These are phyloP conservation scores for Sebastiscus tertius DNA, from an alignment of 2,797 vertebrate genomes.

Conservation along the genomic window DNA sequence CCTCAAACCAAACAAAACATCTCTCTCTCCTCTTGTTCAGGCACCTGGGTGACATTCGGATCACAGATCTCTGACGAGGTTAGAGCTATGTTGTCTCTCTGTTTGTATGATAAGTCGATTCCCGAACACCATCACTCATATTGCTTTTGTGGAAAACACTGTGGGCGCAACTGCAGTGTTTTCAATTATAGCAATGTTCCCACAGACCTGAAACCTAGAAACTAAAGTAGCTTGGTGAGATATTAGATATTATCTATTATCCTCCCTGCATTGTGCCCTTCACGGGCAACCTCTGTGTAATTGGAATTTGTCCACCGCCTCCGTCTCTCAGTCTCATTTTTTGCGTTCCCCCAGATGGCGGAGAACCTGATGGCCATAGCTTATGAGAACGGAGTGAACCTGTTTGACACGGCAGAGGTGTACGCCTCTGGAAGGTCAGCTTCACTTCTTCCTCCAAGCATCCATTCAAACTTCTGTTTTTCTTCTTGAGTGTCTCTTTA, in stretches of 20 bases:
- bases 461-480: neutral
- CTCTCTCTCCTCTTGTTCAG: slow-evolving; percentile 67
- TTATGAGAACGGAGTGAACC: slow-evolving; percentile 85
- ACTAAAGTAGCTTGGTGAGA: neutral
- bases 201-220: slow-evolving; percentile 2
- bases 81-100: slow-evolving; percentile 50
- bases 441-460: slow-evolving; percentile 8
- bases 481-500: neutral
- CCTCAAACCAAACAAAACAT: slow-evolving; percentile 20
- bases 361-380: slow-evolving; percentile 86
- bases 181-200: slow-evolving; percentile 16
- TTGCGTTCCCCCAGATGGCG: slow-evolving; percentile 77
- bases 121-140: neutral
- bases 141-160: slow-evolving; percentile 12
- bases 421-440: slow-evolving; percentile 85
- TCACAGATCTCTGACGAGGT: slow-evolving; percentile 95
- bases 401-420: slow-evolving; percentile 87
- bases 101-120: slow-evolving; percentile 5
- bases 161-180: neutral
- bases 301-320: slow-evolving; percentile 28
- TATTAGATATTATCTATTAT: slow-evolving; percentile 17
- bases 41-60: slow-evolving; percentile 95
- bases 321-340: slow-evolving; percentile 38
- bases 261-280: slow-evolving; percentile 25
- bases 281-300: slow-evolving; percentile 24